phyloP scores from a whole-genome alignment of 1,140 invertebrate genomes.

The Drosophila nannoptera region DNA sequence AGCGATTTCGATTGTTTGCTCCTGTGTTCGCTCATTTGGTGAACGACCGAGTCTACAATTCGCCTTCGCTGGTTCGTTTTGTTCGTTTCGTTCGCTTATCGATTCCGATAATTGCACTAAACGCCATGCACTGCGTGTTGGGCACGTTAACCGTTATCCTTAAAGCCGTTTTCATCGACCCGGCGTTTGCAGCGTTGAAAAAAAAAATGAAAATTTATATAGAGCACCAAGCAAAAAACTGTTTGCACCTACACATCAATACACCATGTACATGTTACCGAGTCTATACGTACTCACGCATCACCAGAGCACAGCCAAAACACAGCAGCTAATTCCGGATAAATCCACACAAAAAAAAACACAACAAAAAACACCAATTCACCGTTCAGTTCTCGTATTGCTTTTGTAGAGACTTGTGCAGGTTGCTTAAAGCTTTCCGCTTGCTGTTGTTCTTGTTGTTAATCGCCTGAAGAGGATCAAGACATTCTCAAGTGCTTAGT shows the following conservation, averaged over 20 bases:
- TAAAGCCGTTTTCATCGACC: constrained; percentile 28
- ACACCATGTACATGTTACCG: constrained; percentile 46
- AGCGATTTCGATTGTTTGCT: constrained; percentile 9
- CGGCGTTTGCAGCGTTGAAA: constrained; percentile 33
- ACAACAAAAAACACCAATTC: constrained; percentile 6
- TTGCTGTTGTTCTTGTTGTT: constrained; percentile 37
- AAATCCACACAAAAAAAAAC: constrained; percentile 1
- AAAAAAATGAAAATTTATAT: constrained; percentile 4
- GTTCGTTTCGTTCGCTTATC: constrained; percentile 42
- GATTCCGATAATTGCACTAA: constrained; percentile 41
- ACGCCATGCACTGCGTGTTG: constrained; percentile 45
- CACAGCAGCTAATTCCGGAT: constrained; percentile 23
- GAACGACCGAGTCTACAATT: constrained; percentile 15
- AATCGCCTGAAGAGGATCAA: constrained; percentile 28
- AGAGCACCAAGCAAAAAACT: constrained; percentile 36
- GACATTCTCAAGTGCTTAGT: constrained; percentile 23
- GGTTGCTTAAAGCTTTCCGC: constrained; percentile 49
- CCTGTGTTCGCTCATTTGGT: constrained; percentile 9
- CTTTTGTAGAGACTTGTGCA: constrained; percentile 47
- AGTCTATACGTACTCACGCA: constrained; percentile 18
- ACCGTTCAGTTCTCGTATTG: constrained; percentile 20
- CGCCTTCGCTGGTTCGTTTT: constrained; percentile 15
- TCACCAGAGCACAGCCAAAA: constrained; percentile 33
- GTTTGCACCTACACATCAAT: constrained; percentile 17
- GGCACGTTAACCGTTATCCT: constrained; percentile 37